A percentile compares a stretch with the other conserved stretches of the same genome.
phyloP scores from a whole-genome alignment of 2,797 vertebrate genomes.

The Characodon lateralis region DNA sequence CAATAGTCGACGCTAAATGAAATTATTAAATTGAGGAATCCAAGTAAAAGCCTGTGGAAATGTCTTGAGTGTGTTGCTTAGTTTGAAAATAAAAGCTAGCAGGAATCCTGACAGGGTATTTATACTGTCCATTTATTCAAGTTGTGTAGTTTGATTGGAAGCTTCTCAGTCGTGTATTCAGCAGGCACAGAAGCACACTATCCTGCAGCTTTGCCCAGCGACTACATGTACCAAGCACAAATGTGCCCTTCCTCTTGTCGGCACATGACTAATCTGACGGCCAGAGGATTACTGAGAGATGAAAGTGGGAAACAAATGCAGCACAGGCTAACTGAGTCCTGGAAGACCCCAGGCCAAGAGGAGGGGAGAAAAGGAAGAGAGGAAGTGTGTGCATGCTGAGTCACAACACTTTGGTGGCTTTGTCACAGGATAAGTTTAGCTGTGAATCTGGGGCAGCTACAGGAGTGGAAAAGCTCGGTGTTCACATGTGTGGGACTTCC shows the following conservation, averaged over 20 bases:
- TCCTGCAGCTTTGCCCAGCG: slow-evolving; percentile 27
- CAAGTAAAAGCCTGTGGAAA: no score
- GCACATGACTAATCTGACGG: slow-evolving; percentile 58
- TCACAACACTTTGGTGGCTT: slow-evolving; percentile 55
- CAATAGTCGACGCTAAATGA: no score
- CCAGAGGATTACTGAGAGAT: slow-evolving; percentile 51
- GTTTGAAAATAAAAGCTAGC: background rate
- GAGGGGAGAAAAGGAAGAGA: background rate
- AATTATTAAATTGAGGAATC: no score
- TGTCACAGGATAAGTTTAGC: slow-evolving; percentile 51
- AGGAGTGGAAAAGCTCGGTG: slow-evolving; percentile 18
- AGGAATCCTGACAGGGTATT: background rate
- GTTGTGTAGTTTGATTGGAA: background rate
- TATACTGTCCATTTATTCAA: background rate
- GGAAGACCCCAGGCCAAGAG: slow-evolving; percentile 31
- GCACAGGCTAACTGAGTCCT: slow-evolving; percentile 18
- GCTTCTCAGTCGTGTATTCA: background rate
- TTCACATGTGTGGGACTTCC: slow-evolving; percentile 17
- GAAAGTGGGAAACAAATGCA: slow-evolving; percentile 28
- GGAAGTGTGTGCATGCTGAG: slow-evolving; percentile 37
- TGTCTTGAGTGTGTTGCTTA: no score
- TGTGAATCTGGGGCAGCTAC: slow-evolving; percentile 52
- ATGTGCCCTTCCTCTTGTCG: slow-evolving; percentile 31
- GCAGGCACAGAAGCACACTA: slow-evolving; percentile 7
- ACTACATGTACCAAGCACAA: slow-evolving; percentile 18